Evolutionary conservation across 1,140 invertebrate genomes (phyloP), one percentile per base, ranked within the genome.

Genomic region (Zaprionus ghesquierei): DNA sequence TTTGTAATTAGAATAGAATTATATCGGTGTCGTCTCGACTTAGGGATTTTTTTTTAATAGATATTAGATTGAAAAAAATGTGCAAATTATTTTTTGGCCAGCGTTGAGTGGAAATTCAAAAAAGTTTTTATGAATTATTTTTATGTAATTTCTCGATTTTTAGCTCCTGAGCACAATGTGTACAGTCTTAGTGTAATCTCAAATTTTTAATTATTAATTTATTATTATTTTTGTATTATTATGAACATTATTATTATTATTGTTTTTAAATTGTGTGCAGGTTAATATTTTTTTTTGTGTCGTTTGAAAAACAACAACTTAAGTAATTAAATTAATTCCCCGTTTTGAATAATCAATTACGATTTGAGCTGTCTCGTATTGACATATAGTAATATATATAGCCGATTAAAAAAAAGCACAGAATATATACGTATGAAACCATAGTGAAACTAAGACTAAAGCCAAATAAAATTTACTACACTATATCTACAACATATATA

Each of bases 141-240:
- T 84, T 84, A 46, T 70, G 44, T 64, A 51, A 60, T 31, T 62
- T 55, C n/a, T n/a, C 22, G 22, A 53, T 46, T 61, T n/a, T 82
- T 85, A 85, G 73, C 64, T 61, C 25, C n/a, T 77, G 80, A 61
- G 74, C 55, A 68, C 53, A 69, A 61, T 59, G 69, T 89, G 84
- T 87, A 87, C 84, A 87, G 84, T 76, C 85, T 89, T 89, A 70
- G 87, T 89, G 84, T 89, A 89, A 89, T 89, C 84, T 89, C 84
- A 89, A 87, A 66, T 89, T 76, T 79, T 61, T 53, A 58, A 31
- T 46, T 38, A 25, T 59, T 89, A 79, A 87, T 79, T 87, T 87
- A 87, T 89, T 77, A 85, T 51, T 51, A 22, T 80, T 85, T 77
- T 79, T 63, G 73, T 74, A 79, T 77, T 85, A 73, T 68, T 65